These are phyloP conservation scores for Ciconia nigra DNA, from an alignment of 2,797 vertebrate species.

Conservation along the genomic window DNA sequence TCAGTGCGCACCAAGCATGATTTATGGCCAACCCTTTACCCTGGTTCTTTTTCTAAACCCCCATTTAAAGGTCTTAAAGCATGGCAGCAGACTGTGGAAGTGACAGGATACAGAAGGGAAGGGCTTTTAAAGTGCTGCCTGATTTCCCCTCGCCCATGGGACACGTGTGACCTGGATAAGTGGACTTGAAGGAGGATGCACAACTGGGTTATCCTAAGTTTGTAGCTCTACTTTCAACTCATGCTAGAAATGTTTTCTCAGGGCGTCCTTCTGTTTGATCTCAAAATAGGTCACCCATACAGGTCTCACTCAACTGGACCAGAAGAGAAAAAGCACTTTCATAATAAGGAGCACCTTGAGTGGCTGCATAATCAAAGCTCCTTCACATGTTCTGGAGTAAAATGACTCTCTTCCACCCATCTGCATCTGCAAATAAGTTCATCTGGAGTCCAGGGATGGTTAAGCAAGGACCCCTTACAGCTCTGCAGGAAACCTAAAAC, in stretches of 20 bases:
- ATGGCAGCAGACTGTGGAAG: neutral
- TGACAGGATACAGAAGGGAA: neutral
- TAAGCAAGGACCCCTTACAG: neutral
- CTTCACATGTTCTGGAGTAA: neutral
- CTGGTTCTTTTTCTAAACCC: neutral
- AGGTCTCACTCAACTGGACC: neutral
- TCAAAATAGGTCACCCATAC: constrained; percentile 6
- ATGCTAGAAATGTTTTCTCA: neutral
- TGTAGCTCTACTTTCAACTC: neutral
- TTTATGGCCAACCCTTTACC: neutral
- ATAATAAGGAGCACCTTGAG: neutral
- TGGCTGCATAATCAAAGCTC: neutral
- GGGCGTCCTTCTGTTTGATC: neutral
- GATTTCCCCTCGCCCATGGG: constrained; percentile 7
- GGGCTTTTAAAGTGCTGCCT: neutral
- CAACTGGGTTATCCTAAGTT: neutral
- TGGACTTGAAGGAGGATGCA: neutral
- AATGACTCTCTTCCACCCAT: neutral
- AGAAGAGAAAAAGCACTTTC: neutral
- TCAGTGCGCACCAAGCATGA: neutral
- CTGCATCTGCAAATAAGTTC: neutral
- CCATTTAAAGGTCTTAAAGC: neutral
- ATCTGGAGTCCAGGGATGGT: neutral
- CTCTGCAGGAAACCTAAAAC: neutral
- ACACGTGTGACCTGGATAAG: constrained; percentile 40